Evolutionary conservation across 2,797 vertebrate species (phyloP), one percentile per base, ranked within the genome.

Genomic region (Phoeniculus purpureus): DNA sequence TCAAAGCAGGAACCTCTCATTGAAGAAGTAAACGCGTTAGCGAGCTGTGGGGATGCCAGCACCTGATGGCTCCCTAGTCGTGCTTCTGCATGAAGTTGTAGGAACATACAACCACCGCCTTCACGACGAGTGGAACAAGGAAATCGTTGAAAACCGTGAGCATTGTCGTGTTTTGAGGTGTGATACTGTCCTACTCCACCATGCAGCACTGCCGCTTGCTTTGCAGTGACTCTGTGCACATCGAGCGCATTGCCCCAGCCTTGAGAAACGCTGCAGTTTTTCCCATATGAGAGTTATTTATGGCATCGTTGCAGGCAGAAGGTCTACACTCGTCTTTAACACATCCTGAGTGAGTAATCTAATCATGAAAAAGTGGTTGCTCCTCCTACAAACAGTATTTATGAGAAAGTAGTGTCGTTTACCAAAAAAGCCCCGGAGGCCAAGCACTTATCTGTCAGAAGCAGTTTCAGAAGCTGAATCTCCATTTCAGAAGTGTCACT

Each of bases 381-480:
- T 86, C 40, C 37, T 91, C 68, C 83, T 77, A 66, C 67, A 79
- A 68, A 58, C 3, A 64, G 27, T 5, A 58, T 86, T 81, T 43
- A 51, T 64, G 54, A 85, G 84, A 81, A 92, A 81, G 66, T 60
- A n/a, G 22, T 6, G 2, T 6, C 7, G 4, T 80, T 87, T 83
- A 72, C 48, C 19, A 54, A 60, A 78, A 92, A 70, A 32, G n/a
- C 32, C 50, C 14, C 21, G 5, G 18, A 88, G 45, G 29, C 78
- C 58, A 86, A 50, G 47, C 22, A 81, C 47, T 86, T 79, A 32
- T 56, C 54, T 62, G 58, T 81, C 92, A 94, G 43, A 52, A 79
- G 64, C 10, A 50, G 80, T 79, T 91, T 90, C 82, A 87, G 80
- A 79, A 95, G 72, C 47, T 70, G 86, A 81, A 74, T 71, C 18